Evolutionary conservation across 2,888 invertebrate genomes (phyloP), one percentile per base, ranked within the genome.

Genomic region (Zelleria hepariella): DNA sequence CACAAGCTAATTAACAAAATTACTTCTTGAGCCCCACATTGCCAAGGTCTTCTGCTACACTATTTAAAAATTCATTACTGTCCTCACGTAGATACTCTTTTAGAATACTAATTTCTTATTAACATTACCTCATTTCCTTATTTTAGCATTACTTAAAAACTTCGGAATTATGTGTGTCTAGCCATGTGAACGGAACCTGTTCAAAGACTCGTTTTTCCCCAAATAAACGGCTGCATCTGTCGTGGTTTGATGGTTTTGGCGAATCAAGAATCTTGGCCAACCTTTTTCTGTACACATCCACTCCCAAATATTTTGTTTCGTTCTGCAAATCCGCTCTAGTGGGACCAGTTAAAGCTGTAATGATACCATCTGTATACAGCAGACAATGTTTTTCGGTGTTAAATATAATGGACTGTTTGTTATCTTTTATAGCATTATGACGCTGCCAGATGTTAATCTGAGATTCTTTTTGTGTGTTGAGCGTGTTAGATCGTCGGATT

Each of bases 1-100:
- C 1, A 2, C 5, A 2, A 27, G 1, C 1, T 27, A 32, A 7
- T 32, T 32, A 6, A 32, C 10, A 15, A 15, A 32, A 32, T 32
- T 32, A 32, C 5, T 32, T 32, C 32, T 32, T 32, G 2, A 32
- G 32, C 32, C 15, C 32, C 32, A 8, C 15, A 82, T 75, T 84
- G 79, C 78, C 83, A 84, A 86, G 84, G 84, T 65, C 80, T 81
- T 79, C 79, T 70, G 71, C 75, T 81, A 54, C 20, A 51, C 18
- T 55, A 25, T 53, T n/a, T 82, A 80, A 77, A 75, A 81, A 84
- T 84, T 84, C 80, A 80, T 78, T 75, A 74, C 78, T 75, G 78
- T 78, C 78, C 77, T 78, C 82, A 70, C 69, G 73, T 70, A 74
- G 75, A 75, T 70, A 79, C 75, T 75, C 78, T 71, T 77, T 77